A percentile compares a stretch with the other conserved stretches of the same genome.
phyloP scores from a whole-genome alignment of 2,113 vertebrate genomes.

The Rhabdomys dilectus region DNA sequence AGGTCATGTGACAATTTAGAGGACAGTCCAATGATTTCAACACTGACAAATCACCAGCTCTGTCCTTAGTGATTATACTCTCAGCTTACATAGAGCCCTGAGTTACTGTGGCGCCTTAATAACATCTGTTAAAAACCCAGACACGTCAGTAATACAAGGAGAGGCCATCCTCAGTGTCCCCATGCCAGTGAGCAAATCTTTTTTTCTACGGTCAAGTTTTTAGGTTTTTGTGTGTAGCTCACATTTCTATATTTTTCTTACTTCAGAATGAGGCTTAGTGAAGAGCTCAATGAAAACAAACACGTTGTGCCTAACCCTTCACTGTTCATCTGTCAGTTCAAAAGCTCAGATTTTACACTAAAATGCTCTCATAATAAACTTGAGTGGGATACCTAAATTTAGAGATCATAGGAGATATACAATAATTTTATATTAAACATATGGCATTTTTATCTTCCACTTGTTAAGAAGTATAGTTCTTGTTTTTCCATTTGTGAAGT shows the following conservation, averaged over 20 bases:
- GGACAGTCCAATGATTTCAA: slow-evolving; percentile 74
- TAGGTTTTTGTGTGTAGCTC: slow-evolving; percentile 65
- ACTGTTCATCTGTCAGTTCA: background rate
- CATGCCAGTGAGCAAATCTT: slow-evolving; percentile 77
- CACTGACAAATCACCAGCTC: slow-evolving; percentile 62
- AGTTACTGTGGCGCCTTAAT: slow-evolving; percentile 80
- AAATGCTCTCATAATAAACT: background rate
- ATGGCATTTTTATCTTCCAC: background rate
- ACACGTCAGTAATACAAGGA: slow-evolving; percentile 78
- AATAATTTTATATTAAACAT: slow-evolving; percentile 21
- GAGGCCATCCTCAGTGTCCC: slow-evolving; percentile 63
- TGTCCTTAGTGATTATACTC: slow-evolving; percentile 80
- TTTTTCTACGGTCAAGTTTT: slow-evolving; percentile 72
- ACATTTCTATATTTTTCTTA: background rate
- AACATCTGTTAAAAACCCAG: slow-evolving; percentile 80
- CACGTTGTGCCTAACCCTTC: background rate
- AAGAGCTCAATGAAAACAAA: background rate
- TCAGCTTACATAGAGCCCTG: slow-evolving; percentile 83
- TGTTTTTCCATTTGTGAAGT: background rate
- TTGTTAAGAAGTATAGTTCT: background rate
- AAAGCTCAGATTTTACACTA: background rate
- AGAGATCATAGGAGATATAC: background rate
- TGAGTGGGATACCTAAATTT: background rate
- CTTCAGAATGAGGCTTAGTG: slow-evolving; percentile 23
- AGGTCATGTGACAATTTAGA: slow-evolving; percentile 82